Conservation (phyloP, 1,140 invertebrate species). For the Diprion similis region DNA sequence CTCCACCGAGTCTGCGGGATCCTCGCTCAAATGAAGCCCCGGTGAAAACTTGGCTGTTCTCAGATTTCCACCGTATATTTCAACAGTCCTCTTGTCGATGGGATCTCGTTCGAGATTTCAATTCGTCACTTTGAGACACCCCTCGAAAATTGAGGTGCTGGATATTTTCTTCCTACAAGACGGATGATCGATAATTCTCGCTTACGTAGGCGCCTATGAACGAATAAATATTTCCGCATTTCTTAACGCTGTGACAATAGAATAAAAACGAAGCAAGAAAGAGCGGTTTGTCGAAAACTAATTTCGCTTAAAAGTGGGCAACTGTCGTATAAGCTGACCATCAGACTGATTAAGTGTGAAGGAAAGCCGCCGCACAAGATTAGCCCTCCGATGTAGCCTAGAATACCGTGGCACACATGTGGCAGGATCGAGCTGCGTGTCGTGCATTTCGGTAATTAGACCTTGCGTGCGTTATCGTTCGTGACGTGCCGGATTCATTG, state of each 20-base stretch:
- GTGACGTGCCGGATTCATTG: not conserved
- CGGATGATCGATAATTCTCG: no score
- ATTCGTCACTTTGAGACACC: not conserved
- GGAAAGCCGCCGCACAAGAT: not conserved
- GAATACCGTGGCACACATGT: not conserved
- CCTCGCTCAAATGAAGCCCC: not conserved
- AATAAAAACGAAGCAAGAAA: no score
- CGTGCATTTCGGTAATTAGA: not conserved
- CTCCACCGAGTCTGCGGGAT: slow-evolving; percentile 20
- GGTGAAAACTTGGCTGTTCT: not conserved
- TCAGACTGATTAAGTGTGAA: not conserved
- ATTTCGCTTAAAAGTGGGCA: no score
- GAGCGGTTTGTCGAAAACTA: no score
- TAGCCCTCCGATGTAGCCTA: not conserved
- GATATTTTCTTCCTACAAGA: no score
- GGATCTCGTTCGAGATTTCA: not conserved
- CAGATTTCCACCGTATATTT: not conserved
- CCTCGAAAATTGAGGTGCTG: not conserved
- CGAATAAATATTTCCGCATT: no score
- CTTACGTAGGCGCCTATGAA: no score
- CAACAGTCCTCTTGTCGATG: not conserved
- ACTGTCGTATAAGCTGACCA: not conserved
- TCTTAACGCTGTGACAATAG: no score
- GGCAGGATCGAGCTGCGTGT: not conserved
- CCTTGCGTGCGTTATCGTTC: not conserved